These are phyloP conservation scores for Drosophila lacteicornis DNA, from an alignment of 1,140 invertebrate species.

Conservation along the genomic window DNA sequence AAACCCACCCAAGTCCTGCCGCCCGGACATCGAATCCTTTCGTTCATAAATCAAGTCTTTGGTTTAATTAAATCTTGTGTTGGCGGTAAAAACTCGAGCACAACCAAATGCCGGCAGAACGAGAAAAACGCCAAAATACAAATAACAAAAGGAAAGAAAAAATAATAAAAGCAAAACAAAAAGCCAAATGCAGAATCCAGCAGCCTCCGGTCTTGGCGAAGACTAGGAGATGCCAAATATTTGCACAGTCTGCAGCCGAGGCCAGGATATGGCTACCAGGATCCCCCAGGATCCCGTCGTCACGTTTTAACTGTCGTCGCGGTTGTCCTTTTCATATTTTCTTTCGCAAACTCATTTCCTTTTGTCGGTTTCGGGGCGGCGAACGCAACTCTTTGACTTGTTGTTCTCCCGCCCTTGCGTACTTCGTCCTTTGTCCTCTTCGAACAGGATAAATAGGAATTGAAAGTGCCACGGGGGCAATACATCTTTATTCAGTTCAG, in stretches of 20 bases:
- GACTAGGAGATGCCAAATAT: constrained; percentile 52
- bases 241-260: constrained; percentile 35
- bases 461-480: not conserved
- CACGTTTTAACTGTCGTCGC: constrained; percentile 72
- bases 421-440: not conserved
- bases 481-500: constrained; percentile 9
- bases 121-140: constrained; percentile 16
- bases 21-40: constrained; percentile 81
- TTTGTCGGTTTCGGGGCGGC: constrained; percentile 32
- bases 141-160: not conserved
- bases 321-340: constrained; percentile 64
- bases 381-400: constrained; percentile 9
- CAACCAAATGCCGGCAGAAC: constrained; percentile 52
- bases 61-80: constrained; percentile 85
- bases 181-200: constrained; percentile 19
- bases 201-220: constrained; percentile 28
- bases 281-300: constrained; percentile 36
- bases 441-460: constrained; percentile 28
- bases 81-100: constrained; percentile 83
- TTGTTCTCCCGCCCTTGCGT: constrained; percentile 6
- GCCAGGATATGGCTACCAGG: constrained; percentile 3
- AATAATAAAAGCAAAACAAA: constrained; percentile 5
- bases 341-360: constrained; percentile 70
- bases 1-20: constrained; percentile 20
- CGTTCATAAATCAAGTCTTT: constrained; percentile 85